Conservation (phyloP, 2,888 invertebrate genomes). For the Ferrisia virgata region DNA sequence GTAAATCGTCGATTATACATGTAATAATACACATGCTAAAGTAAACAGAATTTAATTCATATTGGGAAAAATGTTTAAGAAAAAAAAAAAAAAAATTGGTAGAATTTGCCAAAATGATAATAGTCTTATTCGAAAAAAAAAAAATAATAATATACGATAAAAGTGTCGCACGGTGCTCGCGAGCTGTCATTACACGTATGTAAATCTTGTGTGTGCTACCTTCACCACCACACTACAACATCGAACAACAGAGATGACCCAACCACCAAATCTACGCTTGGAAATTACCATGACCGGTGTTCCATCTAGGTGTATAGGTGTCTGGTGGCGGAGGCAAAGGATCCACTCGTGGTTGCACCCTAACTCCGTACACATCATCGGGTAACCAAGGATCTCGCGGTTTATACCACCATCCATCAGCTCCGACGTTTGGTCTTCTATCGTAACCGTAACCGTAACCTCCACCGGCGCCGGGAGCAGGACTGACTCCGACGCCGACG, state of each 20-base stretch:
- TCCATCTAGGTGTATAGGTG: constrained; percentile 37
- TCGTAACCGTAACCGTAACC: constrained; percentile 45
- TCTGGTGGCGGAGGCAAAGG: not conserved
- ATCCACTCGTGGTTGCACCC: constrained; percentile 26
- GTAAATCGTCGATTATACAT: not conserved
- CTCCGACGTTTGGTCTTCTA: not conserved
- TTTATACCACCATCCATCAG: constrained; percentile 7
- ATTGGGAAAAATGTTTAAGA: not conserved
- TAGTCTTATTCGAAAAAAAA: not conserved
- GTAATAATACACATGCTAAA: not conserved
- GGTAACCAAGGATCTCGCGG: not conserved
- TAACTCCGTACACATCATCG: constrained; percentile 5
- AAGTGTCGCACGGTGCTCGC: not conserved
- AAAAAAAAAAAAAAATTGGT: not conserved
- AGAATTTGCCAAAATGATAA: not conserved
- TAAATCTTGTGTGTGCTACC: constrained; percentile 8
- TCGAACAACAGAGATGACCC: too few relatives aligned
- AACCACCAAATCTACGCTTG: constrained; percentile 30
- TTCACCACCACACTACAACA: constrained; percentile 31
- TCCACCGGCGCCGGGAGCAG: constrained; percentile 30
- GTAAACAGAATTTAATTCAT: not conserved
- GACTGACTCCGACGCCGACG: constrained; percentile 40
- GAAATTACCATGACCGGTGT: constrained; percentile 43
- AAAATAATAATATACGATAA: not conserved
- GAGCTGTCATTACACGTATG: not conserved